Conservation (phyloP, 1,140 invertebrate species). For the Drosophila leontia region DNA sequence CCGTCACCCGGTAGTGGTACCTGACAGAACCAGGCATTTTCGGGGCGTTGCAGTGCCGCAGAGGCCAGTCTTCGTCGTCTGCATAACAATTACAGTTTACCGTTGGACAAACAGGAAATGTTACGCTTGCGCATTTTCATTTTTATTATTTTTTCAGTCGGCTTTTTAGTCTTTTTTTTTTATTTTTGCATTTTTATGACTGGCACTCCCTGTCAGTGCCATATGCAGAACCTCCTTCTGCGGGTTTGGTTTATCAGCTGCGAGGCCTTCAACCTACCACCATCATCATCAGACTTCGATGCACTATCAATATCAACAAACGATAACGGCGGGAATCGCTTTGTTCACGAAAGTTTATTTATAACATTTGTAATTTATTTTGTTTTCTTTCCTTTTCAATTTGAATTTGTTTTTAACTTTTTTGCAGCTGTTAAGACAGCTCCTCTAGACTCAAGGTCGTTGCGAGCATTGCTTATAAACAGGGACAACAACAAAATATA, state of each 20-base stretch:
- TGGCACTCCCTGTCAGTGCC: slow-evolving; percentile 6
- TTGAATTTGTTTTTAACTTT: slow-evolving; percentile 24
- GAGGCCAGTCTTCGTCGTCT: slow-evolving; percentile 49
- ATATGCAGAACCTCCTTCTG: slow-evolving; percentile 19
- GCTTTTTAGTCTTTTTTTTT: slow-evolving; percentile 6
- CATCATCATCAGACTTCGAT: slow-evolving; percentile 8
- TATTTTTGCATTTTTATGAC: slow-evolving; percentile 26
- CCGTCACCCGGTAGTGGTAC: neutral
- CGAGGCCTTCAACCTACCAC: slow-evolving; percentile 23
- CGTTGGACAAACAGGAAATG: slow-evolving; percentile 71
- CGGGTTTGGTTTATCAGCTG: slow-evolving; percentile 55
- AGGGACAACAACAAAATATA: slow-evolving; percentile 4
- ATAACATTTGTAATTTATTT: slow-evolving; percentile 35
- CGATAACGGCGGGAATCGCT: slow-evolving; percentile 43
- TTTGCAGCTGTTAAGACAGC: slow-evolving; percentile 49
- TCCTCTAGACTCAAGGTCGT: slow-evolving; percentile 58
- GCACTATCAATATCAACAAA: slow-evolving; percentile 70
- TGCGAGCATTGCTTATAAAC: slow-evolving; percentile 35
- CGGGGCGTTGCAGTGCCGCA: slow-evolving; percentile 33
- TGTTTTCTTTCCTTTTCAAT: slow-evolving; percentile 14
- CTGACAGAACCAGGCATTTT: slow-evolving; percentile 16
- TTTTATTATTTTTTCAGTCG: slow-evolving; percentile 45
- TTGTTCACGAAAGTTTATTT: slow-evolving; percentile 45
- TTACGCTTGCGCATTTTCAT: slow-evolving; percentile 57
- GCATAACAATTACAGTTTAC: slow-evolving; percentile 75